A percentile compares a stretch with the other conserved stretches of the same genome.
Conservation (phyloP, 2,113 vertebrate genomes). For the Corydoras sp. region DNA sequence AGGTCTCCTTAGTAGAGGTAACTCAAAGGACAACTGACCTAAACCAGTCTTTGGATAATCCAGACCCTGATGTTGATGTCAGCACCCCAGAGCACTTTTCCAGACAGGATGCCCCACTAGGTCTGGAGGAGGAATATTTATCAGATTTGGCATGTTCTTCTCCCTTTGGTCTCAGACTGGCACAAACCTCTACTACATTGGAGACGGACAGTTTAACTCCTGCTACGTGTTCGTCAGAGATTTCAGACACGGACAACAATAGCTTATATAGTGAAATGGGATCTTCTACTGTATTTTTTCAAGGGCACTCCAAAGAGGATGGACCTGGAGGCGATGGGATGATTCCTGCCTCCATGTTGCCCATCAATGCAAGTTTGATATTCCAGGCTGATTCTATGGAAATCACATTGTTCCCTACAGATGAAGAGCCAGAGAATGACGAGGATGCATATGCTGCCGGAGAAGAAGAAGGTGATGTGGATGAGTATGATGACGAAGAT, state of each 20-base stretch:
- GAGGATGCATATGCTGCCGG: conserved; percentile 68
- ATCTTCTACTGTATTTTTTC: conserved; percentile 63
- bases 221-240: conserved; percentile 54
- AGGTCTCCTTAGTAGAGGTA: conserved; percentile 50
- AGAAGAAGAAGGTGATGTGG: conserved; percentile 70
- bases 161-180: conserved; percentile 39
- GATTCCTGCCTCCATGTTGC: conserved; percentile 84
- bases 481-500: conserved; percentile 69
- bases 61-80: conserved; percentile 57
- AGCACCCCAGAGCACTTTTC: conserved; percentile 56
- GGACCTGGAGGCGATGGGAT: conserved; percentile 67
- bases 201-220: conserved; percentile 60
- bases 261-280: conserved; percentile 54
- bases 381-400: conserved; percentile 90
- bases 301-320: conserved; percentile 58
- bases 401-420: conserved; percentile 72
- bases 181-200: conserved; percentile 17
- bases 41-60: conserved; percentile 37
- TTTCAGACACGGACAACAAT: conserved; percentile 47
- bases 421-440: conserved; percentile 61
- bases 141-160: conserved; percentile 47
- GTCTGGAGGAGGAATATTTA: conserved; percentile 41
- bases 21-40: conserved; percentile 26
- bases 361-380: conserved; percentile 83
- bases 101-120: conserved; percentile 35